Conservation (phyloP, 2,113 vertebrate species). For the Cyprinodon tularosa region DNA sequence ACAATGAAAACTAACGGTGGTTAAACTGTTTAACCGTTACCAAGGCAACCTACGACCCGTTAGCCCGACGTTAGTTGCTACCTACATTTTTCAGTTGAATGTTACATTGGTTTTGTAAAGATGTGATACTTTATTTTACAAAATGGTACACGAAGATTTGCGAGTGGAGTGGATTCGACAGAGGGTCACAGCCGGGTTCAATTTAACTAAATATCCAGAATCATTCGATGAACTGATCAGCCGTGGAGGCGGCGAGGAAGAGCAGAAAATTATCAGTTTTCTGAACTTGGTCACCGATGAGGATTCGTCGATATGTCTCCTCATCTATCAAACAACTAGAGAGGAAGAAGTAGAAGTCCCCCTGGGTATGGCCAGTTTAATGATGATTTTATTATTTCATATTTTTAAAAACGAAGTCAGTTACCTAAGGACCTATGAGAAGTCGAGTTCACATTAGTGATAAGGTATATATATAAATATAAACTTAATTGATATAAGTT, state of each 20-base stretch:
- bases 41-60: too few relatives aligned
- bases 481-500: too few relatives aligned
- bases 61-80: too few relatives aligned
- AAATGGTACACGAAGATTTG: slow-evolving; percentile 73
- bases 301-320: slow-evolving; percentile 67
- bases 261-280: slow-evolving; percentile 75
- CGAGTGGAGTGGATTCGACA: slow-evolving; percentile 87
- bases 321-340: slow-evolving; percentile 79
- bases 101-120: background rate
- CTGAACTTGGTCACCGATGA: slow-evolving; percentile 73
- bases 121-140: background rate
- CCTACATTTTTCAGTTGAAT: background rate
- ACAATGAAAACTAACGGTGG: too few relatives aligned
- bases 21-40: too few relatives aligned
- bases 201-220: slow-evolving; percentile 57
- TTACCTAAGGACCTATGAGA: too few relatives aligned
- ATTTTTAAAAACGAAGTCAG: too few relatives aligned
- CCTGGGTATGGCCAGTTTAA: slow-evolving; percentile 67
- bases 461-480: too few relatives aligned
- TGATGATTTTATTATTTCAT: background rate
- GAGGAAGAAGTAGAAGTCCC: slow-evolving; percentile 74
- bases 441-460: too few relatives aligned
- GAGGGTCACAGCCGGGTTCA: slow-evolving; percentile 71
- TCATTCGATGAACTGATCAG: slow-evolving; percentile 86
- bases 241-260: slow-evolving; percentile 76